Base-by-base conservation (phyloP, 2,797 vertebrate genomes). In the Clarias pachynema region DNA sequence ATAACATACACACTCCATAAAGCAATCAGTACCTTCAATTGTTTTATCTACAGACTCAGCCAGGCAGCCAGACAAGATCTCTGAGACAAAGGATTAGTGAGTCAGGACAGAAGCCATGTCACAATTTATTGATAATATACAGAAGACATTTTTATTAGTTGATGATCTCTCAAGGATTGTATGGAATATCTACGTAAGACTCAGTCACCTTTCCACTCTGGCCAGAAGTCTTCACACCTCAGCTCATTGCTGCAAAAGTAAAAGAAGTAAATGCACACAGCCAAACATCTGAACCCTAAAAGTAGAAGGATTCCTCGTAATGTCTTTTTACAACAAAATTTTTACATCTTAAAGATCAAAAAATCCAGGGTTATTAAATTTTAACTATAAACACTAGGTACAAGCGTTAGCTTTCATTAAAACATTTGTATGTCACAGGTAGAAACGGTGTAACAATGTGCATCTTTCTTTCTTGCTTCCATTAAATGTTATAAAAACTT, bases 1-100 rank as follows among this genome's bases (percentile, higher is more conserved):
- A 4, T 97, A 98, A 90, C 96, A 98, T 44, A 99, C 97, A 70
- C 95, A 97, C 63, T 93, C 91, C 37, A 92, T 85, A 14, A 90
- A 87, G 2, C 73, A 87, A 53, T 7, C n/a, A 0, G 2, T 37
- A 77, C 44, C 70, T 29, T 18, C 68, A 18, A 82, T 85, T 29
- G 6, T 53, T 59, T 73, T 72, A 29, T 82, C 49, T 29, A 62
- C 26, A 20, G 60, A 49, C 20, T 65, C 59, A 6, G 0, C 14
- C 31, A 26, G 79, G 68, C 22, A 20, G 29, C 60, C 49, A 2
- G 69, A 81, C n/a, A 89, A 70, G 10, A 86, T 31, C 7, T 91
- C 89, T 90, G 29, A 60, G 18, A 68, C 24, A 66, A 60, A n/a
- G 56, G 26, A 81, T 0, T 34, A 81, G 15, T 31, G 73, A 75